A percentile compares a stretch with the other conserved stretches of the same genome.
Conservation (phyloP, 2,797 vertebrate species). For the Sylvia borin region DNA sequence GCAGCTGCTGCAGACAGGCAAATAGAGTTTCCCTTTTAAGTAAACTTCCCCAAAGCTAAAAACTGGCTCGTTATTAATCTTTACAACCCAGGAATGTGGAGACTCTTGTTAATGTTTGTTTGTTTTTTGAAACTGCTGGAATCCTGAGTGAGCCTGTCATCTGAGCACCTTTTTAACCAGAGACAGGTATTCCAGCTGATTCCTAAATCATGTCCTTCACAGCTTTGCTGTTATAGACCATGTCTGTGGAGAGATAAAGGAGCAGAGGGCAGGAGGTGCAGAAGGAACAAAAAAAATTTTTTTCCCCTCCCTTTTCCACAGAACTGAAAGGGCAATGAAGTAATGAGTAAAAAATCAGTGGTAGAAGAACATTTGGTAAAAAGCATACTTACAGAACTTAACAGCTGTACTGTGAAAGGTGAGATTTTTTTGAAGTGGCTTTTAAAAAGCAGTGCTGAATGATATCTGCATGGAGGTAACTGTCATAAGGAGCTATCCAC, state of each 20-base stretch:
- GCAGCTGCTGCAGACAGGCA: not conserved
- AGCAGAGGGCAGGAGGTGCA: not conserved
- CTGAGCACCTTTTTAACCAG: not conserved
- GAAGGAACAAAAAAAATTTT: not conserved
- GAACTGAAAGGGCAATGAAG: not conserved
- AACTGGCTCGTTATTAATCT: not conserved
- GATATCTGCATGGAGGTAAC: not conserved
- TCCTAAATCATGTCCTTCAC: not conserved
- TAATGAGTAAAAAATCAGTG: not conserved
- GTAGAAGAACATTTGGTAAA: not conserved
- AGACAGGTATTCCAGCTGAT: not conserved
- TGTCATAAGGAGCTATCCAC: rapidly evolving
- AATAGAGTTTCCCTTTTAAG: not conserved
- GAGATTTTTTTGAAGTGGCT: not conserved
- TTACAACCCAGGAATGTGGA: not conserved
- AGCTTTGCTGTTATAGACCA: not conserved
- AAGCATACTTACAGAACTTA: not conserved
- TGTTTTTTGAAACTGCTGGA: not conserved
- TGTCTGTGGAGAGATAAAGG: not conserved
- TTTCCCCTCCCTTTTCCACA: rapidly evolving
- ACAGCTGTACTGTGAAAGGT: not conserved
- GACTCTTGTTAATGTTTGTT: not conserved
- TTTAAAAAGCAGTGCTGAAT: not conserved
- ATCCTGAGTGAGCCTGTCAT: not conserved
- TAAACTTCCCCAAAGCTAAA: not conserved